Conservation (phyloP, 2,797 vertebrate genomes). For the Petrocephalus sullivani region DNA sequence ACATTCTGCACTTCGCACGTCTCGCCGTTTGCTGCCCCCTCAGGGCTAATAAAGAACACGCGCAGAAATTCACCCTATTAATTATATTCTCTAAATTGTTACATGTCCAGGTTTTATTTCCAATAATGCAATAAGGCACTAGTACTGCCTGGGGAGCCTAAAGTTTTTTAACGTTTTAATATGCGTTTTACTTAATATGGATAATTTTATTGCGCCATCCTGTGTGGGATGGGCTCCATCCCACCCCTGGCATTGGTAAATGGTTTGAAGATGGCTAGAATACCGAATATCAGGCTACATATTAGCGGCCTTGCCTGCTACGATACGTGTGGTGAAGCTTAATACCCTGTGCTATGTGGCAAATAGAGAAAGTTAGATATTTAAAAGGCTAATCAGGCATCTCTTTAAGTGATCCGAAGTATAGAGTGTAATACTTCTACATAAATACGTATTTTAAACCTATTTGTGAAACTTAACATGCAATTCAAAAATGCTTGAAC, state of each 20-base stretch:
- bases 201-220: background rate
- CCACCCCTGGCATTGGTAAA: background rate
- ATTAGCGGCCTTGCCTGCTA: background rate
- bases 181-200: background rate
- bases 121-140: background rate
- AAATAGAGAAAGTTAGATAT: background rate
- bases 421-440: background rate
- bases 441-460: background rate
- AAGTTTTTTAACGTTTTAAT: background rate
- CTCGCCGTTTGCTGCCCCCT: conserved; percentile 16
- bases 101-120: background rate
- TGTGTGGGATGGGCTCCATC: background rate
- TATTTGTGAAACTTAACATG: no score
- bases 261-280: background rate
- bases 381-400: background rate
- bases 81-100: background rate
- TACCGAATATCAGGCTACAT: background rate
- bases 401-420: background rate
- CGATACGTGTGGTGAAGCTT: background rate
- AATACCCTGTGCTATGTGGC: background rate
- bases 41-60: conserved; percentile 5
- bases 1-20: conserved; percentile 16
- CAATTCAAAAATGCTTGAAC: background rate
- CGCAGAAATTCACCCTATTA: conserved; percentile 5
- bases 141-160: background rate